Conservation (phyloP, 2,113 vertebrate species). For the Hylia prasina region DNA sequence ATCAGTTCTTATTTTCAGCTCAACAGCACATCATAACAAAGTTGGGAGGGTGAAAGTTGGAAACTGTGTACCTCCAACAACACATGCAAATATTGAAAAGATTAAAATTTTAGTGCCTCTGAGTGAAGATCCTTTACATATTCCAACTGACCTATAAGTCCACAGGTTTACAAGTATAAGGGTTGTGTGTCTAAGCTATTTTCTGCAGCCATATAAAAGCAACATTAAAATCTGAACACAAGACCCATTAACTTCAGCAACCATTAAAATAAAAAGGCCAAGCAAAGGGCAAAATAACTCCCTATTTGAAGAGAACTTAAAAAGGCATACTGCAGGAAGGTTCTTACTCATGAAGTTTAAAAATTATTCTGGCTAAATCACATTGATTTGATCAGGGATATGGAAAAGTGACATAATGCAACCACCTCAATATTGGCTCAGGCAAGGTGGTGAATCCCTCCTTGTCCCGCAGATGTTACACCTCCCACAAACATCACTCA, state of each 20-base stretch:
- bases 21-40: neutral
- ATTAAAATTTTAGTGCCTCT: neutral
- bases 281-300: neutral
- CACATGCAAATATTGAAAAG: neutral
- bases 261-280: neutral
- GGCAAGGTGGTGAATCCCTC: neutral
- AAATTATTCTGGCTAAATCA: neutral
- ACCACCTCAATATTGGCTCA: neutral
- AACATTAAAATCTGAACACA: neutral
- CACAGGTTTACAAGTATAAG: neutral
- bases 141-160: neutral
- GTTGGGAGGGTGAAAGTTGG: accelerated
- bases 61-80: neutral
- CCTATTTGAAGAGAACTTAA: neutral
- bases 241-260: neutral
- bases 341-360: neutral
- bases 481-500: neutral
- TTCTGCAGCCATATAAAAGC: neutral
- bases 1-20: neutral
- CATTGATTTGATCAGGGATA: neutral
- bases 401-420: neutral
- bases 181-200: neutral
- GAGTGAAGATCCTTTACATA: neutral
- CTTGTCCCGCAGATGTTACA: neutral
- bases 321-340: neutral